Percentiles rank a stretch among this genome's conserved stretches.
Evolutionary conservation across 2,113 vertebrate species (phyloP).

Genomic region (Hippocampus zosterae): DNA sequence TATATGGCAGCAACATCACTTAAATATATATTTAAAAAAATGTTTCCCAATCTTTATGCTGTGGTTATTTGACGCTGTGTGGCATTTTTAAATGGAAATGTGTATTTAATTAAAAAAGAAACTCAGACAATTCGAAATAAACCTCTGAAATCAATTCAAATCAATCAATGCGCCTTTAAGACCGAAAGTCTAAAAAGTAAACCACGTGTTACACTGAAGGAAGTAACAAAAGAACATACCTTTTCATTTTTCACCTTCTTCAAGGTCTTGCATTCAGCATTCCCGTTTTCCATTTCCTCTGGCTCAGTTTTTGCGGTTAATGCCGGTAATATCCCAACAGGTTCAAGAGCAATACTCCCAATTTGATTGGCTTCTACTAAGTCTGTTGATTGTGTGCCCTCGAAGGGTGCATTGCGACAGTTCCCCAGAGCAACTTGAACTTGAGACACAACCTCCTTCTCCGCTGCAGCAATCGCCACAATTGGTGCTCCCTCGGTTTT

Average conservation of each 20-base stretch:
- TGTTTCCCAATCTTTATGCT: background rate
- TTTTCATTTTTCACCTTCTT: conserved; percentile 98
- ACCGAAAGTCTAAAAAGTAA: background rate
- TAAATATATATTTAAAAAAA: background rate
- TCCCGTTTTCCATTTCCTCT: conserved; percentile 85
- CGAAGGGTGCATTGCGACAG: conserved; percentile 83
- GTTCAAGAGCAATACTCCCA: conserved; percentile 93
- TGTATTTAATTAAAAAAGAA: background rate
- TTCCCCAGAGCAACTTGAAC: conserved; percentile 82
- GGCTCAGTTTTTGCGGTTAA: conserved; percentile 89
- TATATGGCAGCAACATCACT: background rate
- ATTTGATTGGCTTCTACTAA: conserved; percentile 84
- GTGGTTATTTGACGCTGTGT: background rate
- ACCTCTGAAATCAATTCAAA: background rate
- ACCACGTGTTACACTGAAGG: background rate
- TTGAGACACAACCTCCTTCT: conserved; percentile 85
- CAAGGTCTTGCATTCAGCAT: conserved; percentile 83
- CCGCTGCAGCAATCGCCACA: conserved; percentile 71
- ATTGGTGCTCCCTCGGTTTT: conserved; percentile 82
- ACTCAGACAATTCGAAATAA: background rate
- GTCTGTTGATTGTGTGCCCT: conserved; percentile 82
- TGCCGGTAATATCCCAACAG: conserved; percentile 86
- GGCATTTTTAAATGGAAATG: background rate
- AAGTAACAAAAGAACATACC: conserved; percentile 73
- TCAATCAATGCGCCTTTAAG: background rate